phyloP scores from a whole-genome alignment of 2,113 vertebrate genomes.

The Ammodytes dubius region DNA sequence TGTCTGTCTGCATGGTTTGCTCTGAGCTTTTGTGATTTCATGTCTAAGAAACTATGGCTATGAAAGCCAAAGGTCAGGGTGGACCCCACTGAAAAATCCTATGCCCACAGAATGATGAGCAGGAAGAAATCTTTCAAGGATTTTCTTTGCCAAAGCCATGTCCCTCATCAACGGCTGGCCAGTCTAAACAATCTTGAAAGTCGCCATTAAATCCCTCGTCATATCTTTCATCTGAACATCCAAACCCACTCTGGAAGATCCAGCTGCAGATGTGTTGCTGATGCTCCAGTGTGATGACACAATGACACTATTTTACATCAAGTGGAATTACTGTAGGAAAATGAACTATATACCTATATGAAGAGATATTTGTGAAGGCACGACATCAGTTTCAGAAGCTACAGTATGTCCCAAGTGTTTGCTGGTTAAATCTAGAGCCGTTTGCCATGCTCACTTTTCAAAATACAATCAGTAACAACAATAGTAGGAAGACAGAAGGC shows the following conservation, averaged over 20 bases:
- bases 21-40: background rate
- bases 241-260: conserved; percentile 26
- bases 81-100: background rate
- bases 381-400: background rate
- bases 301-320: background rate
- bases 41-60: background rate
- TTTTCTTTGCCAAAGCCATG: background rate
- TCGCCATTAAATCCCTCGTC: conserved; percentile 55
- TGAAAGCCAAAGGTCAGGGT: background rate
- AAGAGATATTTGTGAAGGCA: background rate
- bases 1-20: background rate
- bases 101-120: background rate
- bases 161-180: conserved; percentile 52
- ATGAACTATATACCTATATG: background rate
- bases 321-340: background rate
- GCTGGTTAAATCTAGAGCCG: background rate
- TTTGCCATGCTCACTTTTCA: conserved; percentile 10
- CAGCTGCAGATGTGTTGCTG: conserved; percentile 35
- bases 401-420: background rate
- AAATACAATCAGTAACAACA: conserved; percentile 76
- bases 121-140: background rate
- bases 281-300: too few relatives aligned
- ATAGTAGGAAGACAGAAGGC: conserved; percentile 73
- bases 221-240: conserved; percentile 60
- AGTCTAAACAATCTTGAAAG: conserved; percentile 66